Conservation (phyloP, 1,140 invertebrate species). For the Akabosia matsudoensis region DNA sequence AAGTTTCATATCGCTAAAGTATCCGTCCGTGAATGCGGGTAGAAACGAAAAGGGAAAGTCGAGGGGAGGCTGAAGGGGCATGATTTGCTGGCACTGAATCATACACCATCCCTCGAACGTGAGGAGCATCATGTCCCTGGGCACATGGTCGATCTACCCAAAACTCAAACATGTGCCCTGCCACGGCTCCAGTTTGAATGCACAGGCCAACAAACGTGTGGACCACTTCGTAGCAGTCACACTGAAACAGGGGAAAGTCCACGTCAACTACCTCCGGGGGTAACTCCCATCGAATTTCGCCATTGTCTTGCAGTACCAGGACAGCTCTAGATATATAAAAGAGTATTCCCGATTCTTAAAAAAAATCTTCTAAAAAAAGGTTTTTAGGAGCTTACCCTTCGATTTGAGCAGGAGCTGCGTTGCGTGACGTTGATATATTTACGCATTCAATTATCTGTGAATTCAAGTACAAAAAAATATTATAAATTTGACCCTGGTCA, state of each 20-base stretch:
- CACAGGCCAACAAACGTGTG: conserved; percentile 50
- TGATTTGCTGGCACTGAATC: conserved; percentile 61
- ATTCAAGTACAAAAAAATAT: conserved; percentile 42
- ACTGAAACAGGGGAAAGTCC: conserved; percentile 61
- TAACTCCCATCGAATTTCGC: conserved; percentile 62
- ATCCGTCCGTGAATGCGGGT: conserved; percentile 62
- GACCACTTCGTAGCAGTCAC: conserved; percentile 64
- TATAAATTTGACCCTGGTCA: neutral
- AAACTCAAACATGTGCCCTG: conserved; percentile 65
- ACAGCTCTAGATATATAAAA: conserved; percentile 55
- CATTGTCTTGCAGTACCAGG: conserved; percentile 62
- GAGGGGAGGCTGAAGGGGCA: conserved; percentile 48
- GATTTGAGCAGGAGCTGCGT: conserved; percentile 55
- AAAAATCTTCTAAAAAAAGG: too few species aligned
- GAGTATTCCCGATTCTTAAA: neutral
- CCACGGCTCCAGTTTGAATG: conserved; percentile 61
- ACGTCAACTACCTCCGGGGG: conserved; percentile 56
- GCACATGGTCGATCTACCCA: conserved; percentile 57
- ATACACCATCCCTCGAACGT: conserved; percentile 64
- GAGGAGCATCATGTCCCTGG: conserved; percentile 58
- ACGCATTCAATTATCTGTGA: conserved; percentile 57
- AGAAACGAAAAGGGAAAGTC: conserved; percentile 60
- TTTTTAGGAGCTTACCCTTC: conserved; percentile 59
- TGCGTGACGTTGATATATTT: conserved; percentile 51
- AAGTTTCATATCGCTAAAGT: conserved; percentile 59